Evolutionary conservation across 2,797 vertebrate species (phyloP).

Genomic region (Parauchenoglanis punctatus): DNA sequence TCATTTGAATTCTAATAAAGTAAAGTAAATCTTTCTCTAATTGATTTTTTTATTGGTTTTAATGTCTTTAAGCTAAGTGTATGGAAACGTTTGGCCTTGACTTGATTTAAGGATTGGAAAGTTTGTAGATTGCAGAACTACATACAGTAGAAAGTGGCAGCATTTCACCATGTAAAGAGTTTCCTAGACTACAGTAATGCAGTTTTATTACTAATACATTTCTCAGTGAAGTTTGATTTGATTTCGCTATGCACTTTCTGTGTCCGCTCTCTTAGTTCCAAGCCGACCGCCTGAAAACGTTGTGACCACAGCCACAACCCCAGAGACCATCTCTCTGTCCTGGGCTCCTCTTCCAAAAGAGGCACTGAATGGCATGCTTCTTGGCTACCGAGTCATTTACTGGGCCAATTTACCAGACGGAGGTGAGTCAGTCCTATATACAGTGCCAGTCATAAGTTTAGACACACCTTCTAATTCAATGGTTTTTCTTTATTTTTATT

Average conservation of each 20-base stretch:
- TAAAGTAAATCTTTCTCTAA: neutral
- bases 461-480: too few relatives aligned
- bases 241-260: neutral
- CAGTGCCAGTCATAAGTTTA: too few relatives aligned
- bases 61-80: neutral
- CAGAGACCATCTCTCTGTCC: conserved; percentile 94
- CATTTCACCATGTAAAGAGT: neutral
- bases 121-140: neutral
- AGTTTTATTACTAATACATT: neutral
- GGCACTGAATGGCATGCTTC: conserved; percentile 93
- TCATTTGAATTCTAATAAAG: neutral
- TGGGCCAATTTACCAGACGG: conserved; percentile 98
- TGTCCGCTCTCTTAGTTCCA: conserved; percentile 78
- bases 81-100: neutral
- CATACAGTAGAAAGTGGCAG: neutral
- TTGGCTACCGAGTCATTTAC: conserved; percentile 96
- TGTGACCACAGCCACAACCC: conserved; percentile 91
- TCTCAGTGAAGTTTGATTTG: too few relatives aligned
- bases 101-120: neutral
- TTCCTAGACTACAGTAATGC: neutral
- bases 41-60: neutral
- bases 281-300: conserved; percentile 95
- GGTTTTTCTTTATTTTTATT: too few relatives aligned
- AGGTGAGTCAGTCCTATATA: conserved; percentile 74
- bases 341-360: conserved; percentile 93